Evolutionary conservation across 2,113 vertebrate species (phyloP).

Genomic region (Ptilorrhoa leucosticta): DNA sequence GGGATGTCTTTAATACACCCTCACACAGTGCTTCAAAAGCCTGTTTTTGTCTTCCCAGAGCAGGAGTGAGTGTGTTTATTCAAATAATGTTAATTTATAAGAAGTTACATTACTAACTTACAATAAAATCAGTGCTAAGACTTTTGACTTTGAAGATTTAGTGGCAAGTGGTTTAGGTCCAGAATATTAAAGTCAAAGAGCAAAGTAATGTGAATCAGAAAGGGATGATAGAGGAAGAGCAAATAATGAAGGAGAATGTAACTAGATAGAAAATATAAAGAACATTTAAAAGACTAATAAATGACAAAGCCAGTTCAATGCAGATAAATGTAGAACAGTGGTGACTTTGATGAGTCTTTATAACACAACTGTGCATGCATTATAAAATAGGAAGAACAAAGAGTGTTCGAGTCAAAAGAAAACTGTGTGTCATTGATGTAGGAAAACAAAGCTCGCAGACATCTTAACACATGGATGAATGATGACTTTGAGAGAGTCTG

Average conservation of each 20-base stretch:
- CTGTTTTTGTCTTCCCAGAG: not conserved
- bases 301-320: constrained; percentile 52
- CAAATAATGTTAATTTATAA: not conserved
- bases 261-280: constrained; percentile 31
- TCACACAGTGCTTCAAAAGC: not conserved
- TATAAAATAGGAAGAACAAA: constrained; percentile 54
- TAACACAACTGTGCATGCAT: constrained; percentile 32
- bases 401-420: constrained; percentile 28
- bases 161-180: not conserved
- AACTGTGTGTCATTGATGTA: constrained; percentile 25
- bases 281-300: constrained; percentile 62
- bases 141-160: constrained; percentile 29
- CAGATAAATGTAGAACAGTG: constrained; percentile 51
- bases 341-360: constrained; percentile 65
- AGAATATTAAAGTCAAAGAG: constrained; percentile 20
- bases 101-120: not conserved
- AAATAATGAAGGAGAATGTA: constrained; percentile 43
- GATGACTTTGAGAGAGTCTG: constrained; percentile 42
- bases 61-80: not conserved
- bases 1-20: not conserved
- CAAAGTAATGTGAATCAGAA: not conserved
- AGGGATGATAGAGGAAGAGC: constrained; percentile 17
- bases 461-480: constrained; percentile 18
- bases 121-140: not conserved
- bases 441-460: not conserved